These are phyloP conservation scores for Elysia crispata DNA, from an alignment of 2,888 invertebrate species.

Conservation along the genomic window DNA sequence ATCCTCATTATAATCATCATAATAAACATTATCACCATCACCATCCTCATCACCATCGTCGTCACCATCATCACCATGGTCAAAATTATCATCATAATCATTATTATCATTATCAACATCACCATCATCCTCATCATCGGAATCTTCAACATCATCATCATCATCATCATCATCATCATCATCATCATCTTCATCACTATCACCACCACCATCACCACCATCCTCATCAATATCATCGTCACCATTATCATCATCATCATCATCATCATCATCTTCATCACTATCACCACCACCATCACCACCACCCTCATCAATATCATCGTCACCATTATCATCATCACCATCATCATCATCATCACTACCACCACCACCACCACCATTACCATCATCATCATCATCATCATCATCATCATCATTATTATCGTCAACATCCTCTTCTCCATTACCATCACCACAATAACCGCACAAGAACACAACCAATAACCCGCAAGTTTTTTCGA, in stretches of 20 bases:
- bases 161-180: no score
- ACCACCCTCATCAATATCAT: not conserved
- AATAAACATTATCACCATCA: no score
- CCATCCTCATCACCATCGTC: no score
- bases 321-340: slow-evolving; percentile 20
- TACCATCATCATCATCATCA: not conserved
- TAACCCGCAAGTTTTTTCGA: not conserved
- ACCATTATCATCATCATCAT: no score
- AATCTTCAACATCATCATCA: slow-evolving; percentile 11
- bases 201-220: no score
- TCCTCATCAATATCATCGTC: no score
- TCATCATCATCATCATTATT: not conserved
- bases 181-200: no score
- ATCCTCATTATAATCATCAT: no score
- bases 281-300: no score
- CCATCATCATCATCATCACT: slow-evolving; percentile 13
- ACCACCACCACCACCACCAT: not conserved
- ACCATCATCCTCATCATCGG: no score
- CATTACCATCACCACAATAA: not conserved
- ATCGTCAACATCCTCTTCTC: not conserved
- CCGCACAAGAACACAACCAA: not conserved
- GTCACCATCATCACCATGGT: slow-evolving; percentile 5
- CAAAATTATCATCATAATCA: no score
- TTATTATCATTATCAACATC: no score
- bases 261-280: not conserved